These are phyloP conservation scores for Cynopterus sphinx DNA, from an alignment of 2,797 vertebrate genomes.

Conservation along the genomic window DNA sequence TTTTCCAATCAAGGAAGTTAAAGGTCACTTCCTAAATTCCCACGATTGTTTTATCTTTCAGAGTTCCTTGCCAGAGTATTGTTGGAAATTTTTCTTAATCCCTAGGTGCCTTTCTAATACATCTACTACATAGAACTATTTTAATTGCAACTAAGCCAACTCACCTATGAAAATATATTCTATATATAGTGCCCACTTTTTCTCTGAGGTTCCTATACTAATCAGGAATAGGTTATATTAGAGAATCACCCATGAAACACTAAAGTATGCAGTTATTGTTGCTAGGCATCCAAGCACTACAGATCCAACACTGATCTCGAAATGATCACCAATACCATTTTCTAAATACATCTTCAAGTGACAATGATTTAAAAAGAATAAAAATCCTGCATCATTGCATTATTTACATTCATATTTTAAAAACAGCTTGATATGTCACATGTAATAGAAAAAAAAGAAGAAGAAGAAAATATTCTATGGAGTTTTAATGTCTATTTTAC, in stretches of 20 bases:
- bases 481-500: neutral
- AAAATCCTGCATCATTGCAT: neutral
- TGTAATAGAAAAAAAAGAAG: neutral
- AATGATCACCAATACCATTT: neutral
- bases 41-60: neutral
- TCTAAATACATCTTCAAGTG: neutral
- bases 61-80: neutral
- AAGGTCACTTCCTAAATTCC: neutral
- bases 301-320: neutral
- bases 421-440: neutral
- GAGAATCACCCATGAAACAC: neutral
- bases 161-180: neutral
- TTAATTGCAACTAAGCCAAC: conserved; percentile 16
- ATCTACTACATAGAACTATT: neutral
- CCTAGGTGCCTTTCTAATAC: neutral
- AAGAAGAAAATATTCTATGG: neutral
- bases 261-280: neutral
- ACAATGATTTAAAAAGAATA: neutral
- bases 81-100: neutral
- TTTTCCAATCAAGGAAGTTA: neutral
- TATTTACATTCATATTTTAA: neutral
- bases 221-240: neutral
- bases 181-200: neutral
- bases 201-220: neutral
- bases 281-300: neutral